Base-by-base conservation (phyloP, 2,888 invertebrate genomes). In the Morpho achilles region DNA sequence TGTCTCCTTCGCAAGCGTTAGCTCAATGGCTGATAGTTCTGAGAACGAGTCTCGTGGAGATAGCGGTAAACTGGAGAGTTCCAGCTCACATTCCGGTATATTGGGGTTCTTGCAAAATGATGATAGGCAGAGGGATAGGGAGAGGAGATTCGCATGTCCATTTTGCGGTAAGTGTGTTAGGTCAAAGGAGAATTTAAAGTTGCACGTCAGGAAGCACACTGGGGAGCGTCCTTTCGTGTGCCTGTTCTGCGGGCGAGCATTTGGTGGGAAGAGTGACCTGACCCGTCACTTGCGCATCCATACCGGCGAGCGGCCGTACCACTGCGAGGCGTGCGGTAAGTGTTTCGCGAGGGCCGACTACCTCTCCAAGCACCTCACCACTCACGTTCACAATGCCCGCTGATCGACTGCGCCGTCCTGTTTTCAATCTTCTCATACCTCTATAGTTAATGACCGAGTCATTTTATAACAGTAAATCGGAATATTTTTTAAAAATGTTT, bases 161-260 rank as follows among this genome's bases (percentile, higher is more conserved):
- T 97, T 96, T 78, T 97, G 97, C 80, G 96, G 96, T 52, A 97
- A 97, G 80, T 96, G 96, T 80, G 97, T 97, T 45, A 92, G 96
- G 58, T 96, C 96, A 50, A 96, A 96, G 84, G 96, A 96, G 87
- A 96, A 96, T 79, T 91, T 97, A 55, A 96, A 97, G 82, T 87
- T 97, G 67, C 97, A 97, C 83, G 96, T 97, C 22, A 92, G 96
- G 59, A 97, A 97, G 74, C 97, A 97, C 77, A 94, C 94, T 5
- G 96, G 96, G 8, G 97, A 97, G 80, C 92, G 97, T 41, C 97
- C 97, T n/a, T 97, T 97, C 79, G 97, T 96, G 58, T 97, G 97
- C 71, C 90, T 97, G 63, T 97, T 97, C 80, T 97, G 97, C 80
- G 96, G 96, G 0, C 91, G 96, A 39, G 96, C 96, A 23, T 97